phyloP scores from a whole-genome alignment of 1,140 invertebrate genomes.

The Scaptodrosophila lebanonensis region DNA sequence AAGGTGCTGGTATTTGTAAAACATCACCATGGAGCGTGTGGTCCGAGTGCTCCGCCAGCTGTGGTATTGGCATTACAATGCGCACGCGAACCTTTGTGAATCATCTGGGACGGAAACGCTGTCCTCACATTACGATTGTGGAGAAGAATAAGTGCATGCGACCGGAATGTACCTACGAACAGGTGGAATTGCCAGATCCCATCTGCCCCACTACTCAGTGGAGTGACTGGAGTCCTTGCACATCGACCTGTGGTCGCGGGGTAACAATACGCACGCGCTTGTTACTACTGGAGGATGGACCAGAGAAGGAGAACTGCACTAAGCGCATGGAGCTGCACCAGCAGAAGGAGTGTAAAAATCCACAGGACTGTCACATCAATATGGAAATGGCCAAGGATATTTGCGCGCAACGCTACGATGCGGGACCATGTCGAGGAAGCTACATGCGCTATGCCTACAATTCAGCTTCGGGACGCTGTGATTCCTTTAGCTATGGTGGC shows the following conservation, averaged over 20 bases:
- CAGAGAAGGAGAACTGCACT: slow-evolving; percentile 80
- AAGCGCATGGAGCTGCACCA: slow-evolving; percentile 81
- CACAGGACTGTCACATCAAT: slow-evolving; percentile 84
- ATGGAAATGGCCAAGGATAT: slow-evolving; percentile 87
- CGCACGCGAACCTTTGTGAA: slow-evolving; percentile 85
- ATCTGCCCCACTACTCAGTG: slow-evolving; percentile 83
- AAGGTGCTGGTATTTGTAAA: slow-evolving; percentile 81
- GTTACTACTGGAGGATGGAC: slow-evolving; percentile 81
- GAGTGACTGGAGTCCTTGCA: slow-evolving; percentile 86
- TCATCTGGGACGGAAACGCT: slow-evolving; percentile 86
- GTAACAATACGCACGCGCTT: slow-evolving; percentile 84
- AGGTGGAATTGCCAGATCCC: slow-evolving; percentile 80
- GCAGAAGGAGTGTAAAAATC: slow-evolving; percentile 82
- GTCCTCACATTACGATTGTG: slow-evolving; percentile 82
- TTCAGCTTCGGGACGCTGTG: slow-evolving; percentile 83
- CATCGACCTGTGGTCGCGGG: slow-evolving; percentile 84
- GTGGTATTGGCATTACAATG: slow-evolving; percentile 87
- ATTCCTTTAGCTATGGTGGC: slow-evolving; percentile 91
- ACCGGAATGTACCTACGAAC: slow-evolving; percentile 80
- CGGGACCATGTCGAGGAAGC: slow-evolving; percentile 89
- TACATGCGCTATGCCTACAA: slow-evolving; percentile 92
- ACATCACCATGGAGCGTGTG: slow-evolving; percentile 87
- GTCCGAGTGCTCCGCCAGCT: slow-evolving; percentile 90
- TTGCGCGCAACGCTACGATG: slow-evolving; percentile 85
- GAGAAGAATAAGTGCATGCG: slow-evolving; percentile 88